These are phyloP conservation scores for Tapera naevia DNA, from an alignment of 2,797 vertebrate genomes.

Conservation along the genomic window DNA sequence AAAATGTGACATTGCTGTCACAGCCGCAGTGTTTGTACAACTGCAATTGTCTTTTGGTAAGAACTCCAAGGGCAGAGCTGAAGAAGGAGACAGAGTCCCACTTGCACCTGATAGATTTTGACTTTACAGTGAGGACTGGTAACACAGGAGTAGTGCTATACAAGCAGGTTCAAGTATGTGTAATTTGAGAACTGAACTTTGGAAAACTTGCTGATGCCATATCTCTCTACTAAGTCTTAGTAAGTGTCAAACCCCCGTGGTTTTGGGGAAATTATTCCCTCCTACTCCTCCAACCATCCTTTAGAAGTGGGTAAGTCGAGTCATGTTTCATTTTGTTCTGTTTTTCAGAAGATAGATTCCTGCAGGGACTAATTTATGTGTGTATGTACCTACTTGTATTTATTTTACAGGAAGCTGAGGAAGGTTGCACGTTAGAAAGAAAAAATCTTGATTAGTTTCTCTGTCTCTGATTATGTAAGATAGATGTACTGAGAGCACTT, in stretches of 20 bases:
- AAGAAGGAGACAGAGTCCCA: background rate
- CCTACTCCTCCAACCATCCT: background rate
- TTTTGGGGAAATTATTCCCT: background rate
- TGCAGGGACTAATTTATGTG: background rate
- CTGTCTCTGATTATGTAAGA: background rate
- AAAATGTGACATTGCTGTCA: slow-evolving; percentile 44
- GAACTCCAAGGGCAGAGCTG: background rate
- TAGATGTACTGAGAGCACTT: background rate
- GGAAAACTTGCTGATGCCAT: background rate
- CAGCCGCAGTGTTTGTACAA: background rate
- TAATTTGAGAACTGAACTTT: background rate
- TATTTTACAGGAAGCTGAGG: background rate
- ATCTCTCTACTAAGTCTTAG: background rate
- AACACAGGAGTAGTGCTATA: background rate
- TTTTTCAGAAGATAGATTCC: background rate
- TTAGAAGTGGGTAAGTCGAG: background rate
- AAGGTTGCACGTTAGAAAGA: background rate
- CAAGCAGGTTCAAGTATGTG: background rate
- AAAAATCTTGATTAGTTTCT: background rate
- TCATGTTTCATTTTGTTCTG: background rate
- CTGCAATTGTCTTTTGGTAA: slow-evolving; percentile 3
- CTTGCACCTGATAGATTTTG: background rate
- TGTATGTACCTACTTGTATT: accelerated
- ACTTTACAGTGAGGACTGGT: background rate
- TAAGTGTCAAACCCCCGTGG: accelerated